Base-by-base conservation (phyloP, 2,797 vertebrate species). In the Ctenopoma kingsleyae region DNA sequence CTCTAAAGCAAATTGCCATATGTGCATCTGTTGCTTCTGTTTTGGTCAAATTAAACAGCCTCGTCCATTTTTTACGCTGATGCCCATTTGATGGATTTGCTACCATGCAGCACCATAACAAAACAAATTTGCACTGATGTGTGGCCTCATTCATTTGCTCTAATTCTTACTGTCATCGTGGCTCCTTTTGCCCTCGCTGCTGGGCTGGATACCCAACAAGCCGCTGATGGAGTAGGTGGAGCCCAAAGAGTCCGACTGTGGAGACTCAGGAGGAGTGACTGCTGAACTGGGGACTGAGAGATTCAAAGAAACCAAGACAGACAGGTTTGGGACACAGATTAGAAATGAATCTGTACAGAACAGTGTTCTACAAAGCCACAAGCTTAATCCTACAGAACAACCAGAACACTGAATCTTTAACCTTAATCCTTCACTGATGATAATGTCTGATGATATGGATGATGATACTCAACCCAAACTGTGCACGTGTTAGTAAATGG, bases 221-320 rank as follows among this genome's bases (percentile, higher is more conserved):
- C 96, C 97, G 0, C 92, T 98, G 90, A 98, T 98, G 86, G 97
- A 97, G 88, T 98, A 98, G 71, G 96, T 96, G 75, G 96, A 97
- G 65, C 96, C 97, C 82, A 97, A 81, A 23, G 96, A 96, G 82
- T 97, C 96, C 0, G 96, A 96, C 71, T 96, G 96, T 0, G 96
- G 96, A 8, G 96, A 97, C 82, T 97, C 96, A 0, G 96, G 96
- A 36, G 97, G 97, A 2, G 97, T 98, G 49, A 97, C 96, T 0
- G 96, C 95, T 0, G 96, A 97, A 84, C 96, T 97, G 78, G 97
- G 96, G 64, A 97, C 96, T 97, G 77, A 9, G 6, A 38, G 30
- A 55, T 17, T 9, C 13, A 40, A 5, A 9, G 10, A 57, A 3
- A 38, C 22, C 59, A 51, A 64, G 53, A 46, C 36, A 53, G 63